Conservation (phyloP, 2,797 vertebrate species). For the Liparis tanakae region DNA sequence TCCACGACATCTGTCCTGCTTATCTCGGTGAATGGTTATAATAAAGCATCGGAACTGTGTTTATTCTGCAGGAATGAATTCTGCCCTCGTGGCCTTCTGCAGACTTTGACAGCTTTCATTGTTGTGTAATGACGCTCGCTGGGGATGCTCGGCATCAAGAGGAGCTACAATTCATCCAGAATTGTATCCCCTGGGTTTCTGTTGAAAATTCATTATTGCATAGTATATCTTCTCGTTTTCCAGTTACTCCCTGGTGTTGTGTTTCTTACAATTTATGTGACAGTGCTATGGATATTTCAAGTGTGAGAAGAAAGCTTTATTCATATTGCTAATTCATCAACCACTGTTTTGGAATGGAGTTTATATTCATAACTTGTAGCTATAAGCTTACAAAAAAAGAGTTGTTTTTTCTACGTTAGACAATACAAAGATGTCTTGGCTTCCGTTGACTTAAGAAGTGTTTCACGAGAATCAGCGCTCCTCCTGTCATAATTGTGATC, state of each 20-base stretch:
- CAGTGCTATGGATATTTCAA: slow-evolving; percentile 16
- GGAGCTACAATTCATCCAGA: slow-evolving; percentile 60
- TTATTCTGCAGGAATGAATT: slow-evolving; percentile 65
- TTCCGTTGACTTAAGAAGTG: slow-evolving; percentile 47
- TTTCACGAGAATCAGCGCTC: slow-evolving; percentile 44
- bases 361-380: slow-evolving; percentile 10
- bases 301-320: not conserved
- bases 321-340: slow-evolving; percentile 7
- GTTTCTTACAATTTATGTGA: slow-evolving; percentile 12
- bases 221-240: slow-evolving; percentile 32
- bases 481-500: slow-evolving; percentile 37
- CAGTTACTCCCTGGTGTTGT: slow-evolving; percentile 9
- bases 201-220: slow-evolving; percentile 56
- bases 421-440: slow-evolving; percentile 33
- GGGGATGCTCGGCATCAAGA: slow-evolving; percentile 55
- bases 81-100: slow-evolving; percentile 60
- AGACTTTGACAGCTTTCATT: slow-evolving; percentile 75
- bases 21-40: slow-evolving; percentile 63
- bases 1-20: slow-evolving; percentile 61
- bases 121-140: slow-evolving; percentile 71
- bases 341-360: not conserved
- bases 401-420: not conserved
- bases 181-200: slow-evolving; percentile 62
- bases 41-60: slow-evolving; percentile 56
- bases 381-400: not conserved